Conservation (phyloP, 2,797 vertebrate species). For the Antrozous pallidus region DNA sequence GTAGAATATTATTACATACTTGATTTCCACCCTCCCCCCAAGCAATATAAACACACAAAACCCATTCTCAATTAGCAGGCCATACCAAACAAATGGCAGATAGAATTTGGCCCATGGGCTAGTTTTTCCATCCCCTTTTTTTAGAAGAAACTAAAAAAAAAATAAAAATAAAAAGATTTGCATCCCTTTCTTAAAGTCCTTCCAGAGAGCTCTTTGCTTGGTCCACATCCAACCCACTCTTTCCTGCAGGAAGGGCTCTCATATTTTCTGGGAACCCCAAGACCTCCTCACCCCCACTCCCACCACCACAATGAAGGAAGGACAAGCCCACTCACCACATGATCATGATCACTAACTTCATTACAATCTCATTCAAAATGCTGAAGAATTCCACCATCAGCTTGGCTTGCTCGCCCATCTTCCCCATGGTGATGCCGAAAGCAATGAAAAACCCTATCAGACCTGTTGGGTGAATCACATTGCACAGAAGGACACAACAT, state of each 20-base stretch:
- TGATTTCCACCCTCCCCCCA: not conserved
- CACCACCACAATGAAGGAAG: not conserved
- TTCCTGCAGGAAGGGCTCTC: not conserved
- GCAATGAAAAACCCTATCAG: constrained; percentile 99
- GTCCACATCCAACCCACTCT: not conserved
- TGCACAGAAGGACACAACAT: constrained; percentile 46
- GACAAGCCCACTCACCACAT: constrained; percentile 93
- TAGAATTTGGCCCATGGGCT: not conserved
- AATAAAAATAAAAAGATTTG: not conserved
- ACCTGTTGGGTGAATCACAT: constrained; percentile 84
- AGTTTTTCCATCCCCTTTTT: not conserved
- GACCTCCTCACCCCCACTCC: not conserved
- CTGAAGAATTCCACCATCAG: constrained; percentile 99
- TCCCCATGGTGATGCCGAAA: constrained; percentile 98
- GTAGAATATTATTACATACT: not conserved
- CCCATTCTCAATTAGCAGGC: not conserved
- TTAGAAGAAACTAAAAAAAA: not conserved
- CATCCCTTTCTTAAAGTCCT: not conserved
- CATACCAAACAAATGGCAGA: not conserved
- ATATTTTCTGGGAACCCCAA: not conserved
- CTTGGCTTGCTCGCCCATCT: constrained; percentile 98
- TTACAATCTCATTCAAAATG: constrained; percentile 99
- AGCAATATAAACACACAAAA: not conserved
- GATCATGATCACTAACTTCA: constrained; percentile 98
- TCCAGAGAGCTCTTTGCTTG: not conserved